Percentiles rank a stretch among this genome's conserved stretches.
Evolutionary conservation across 2,888 invertebrate species (phyloP).

Genomic region (Adineta ricciae): DNA sequence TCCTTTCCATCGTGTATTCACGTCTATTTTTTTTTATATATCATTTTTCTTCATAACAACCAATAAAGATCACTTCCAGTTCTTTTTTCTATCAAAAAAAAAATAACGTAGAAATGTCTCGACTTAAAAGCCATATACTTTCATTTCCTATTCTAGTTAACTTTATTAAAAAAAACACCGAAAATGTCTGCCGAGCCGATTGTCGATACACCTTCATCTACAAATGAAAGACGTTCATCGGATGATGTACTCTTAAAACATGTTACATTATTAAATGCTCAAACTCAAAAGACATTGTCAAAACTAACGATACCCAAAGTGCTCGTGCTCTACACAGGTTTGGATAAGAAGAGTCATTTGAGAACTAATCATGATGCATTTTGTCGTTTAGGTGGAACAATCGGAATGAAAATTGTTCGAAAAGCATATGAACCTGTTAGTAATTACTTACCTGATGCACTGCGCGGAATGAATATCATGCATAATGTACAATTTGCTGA

Average conservation of each 20-base stretch:
- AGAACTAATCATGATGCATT: too few species aligned
- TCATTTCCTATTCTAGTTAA: background rate
- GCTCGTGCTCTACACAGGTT: conserved; percentile 5
- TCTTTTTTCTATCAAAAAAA: background rate
- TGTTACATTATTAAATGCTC: background rate
- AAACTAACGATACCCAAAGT: conserved; percentile 7
- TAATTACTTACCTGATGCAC: background rate
- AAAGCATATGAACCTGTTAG: background rate
- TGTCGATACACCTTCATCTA: background rate
- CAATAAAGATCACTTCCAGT: background rate
- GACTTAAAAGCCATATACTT: background rate
- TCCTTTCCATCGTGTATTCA: background rate
- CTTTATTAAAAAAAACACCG: too few species aligned
- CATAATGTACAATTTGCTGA: background rate
- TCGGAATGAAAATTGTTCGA: conserved; percentile 11
- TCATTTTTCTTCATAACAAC: background rate
- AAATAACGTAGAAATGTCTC: background rate
- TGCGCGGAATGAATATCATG: conserved; percentile 3
- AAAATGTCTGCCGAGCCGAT: background rate
- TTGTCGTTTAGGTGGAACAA: conserved; percentile 12
- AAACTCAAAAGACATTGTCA: background rate
- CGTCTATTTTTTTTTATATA: background rate
- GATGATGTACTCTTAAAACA: background rate
- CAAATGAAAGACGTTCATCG: background rate
- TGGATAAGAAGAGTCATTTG: background rate